Evolutionary conservation across 2,113 vertebrate genomes (phyloP).

Genomic region (Istiophorus platypterus): DNA sequence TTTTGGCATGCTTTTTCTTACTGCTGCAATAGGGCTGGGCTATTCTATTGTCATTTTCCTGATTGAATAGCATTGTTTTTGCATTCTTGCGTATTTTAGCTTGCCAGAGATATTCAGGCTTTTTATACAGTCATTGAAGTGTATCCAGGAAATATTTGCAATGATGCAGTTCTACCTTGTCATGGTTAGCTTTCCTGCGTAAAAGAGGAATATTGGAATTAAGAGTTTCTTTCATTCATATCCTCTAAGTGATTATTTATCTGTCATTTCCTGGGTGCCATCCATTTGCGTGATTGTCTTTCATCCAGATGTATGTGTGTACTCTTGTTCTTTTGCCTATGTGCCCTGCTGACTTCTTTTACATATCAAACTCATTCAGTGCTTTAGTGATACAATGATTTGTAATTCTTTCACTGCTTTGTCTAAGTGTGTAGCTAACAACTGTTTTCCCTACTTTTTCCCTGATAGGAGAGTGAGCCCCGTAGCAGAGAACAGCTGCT

Average conservation of each 20-base stretch:
- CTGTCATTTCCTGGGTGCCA: constrained; percentile 49
- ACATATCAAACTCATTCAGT: background rate
- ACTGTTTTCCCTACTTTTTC: constrained; percentile 41
- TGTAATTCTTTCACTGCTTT: background rate
- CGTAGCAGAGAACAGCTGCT: constrained; percentile 23
- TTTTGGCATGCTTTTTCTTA: constrained; percentile 12
- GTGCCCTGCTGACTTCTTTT: background rate
- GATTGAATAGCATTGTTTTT: constrained; percentile 53
- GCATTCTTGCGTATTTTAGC: constrained; percentile 45
- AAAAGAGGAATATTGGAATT: constrained; percentile 1
- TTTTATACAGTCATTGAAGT: constrained; percentile 18
- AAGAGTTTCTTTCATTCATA: constrained; percentile 36
- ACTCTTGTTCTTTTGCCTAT: background rate
- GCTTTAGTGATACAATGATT: background rate
- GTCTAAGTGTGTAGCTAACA: background rate
- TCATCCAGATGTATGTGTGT: constrained; percentile 20
- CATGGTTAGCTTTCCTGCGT: constrained; percentile 17
- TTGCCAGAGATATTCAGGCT: constrained; percentile 44
- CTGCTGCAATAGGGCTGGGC: constrained; percentile 14
- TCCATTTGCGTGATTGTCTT: constrained; percentile 35
- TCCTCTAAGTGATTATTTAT: constrained; percentile 40
- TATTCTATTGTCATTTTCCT: constrained; percentile 37
- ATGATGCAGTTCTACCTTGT: constrained; percentile 35
- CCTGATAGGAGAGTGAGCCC: constrained; percentile 54
- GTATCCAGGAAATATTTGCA: constrained; percentile 31